Evolutionary conservation across 2,888 invertebrate species (phyloP).

Genomic region (Anthrax anthrax): DNA sequence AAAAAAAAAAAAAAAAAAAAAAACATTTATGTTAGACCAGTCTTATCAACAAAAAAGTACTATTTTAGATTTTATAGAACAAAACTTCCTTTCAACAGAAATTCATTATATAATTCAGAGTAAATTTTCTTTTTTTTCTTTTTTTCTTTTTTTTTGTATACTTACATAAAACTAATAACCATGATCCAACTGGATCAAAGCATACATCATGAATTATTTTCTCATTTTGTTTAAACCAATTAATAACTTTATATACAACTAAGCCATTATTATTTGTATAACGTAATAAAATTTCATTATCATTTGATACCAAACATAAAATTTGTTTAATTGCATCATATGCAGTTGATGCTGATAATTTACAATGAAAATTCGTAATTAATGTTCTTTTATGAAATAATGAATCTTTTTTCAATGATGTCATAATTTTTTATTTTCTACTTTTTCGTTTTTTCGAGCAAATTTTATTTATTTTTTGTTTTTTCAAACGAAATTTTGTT

Average conservation of each 20-base stretch:
- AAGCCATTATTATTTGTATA: constrained; percentile 25
- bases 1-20: not conserved
- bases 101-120: too few species aligned
- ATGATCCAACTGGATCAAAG: constrained; percentile 64
- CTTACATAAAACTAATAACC: constrained; percentile 34
- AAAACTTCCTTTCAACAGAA: too few species aligned
- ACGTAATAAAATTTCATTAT: constrained; percentile 32
- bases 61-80: too few species aligned
- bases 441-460: too few species aligned
- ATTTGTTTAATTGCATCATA: constrained; percentile 29
- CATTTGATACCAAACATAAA: constrained; percentile 29
- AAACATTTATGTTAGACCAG: not conserved
- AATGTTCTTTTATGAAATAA: too few species aligned
- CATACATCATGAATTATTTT: constrained; percentile 52
- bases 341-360: constrained; percentile 29
- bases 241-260: constrained; percentile 29
- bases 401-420: too few species aligned
- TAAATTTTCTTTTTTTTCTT: too few species aligned
- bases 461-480: too few species aligned
- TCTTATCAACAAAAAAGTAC: too few species aligned
- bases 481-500: too few species aligned
- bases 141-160: too few species aligned
- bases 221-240: constrained; percentile 30
- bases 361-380: constrained; percentile 31
- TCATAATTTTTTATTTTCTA: too few species aligned